Evolutionary conservation across 64 coral and sea anemone genomes (phyloP).

Genomic region (Dendronephthya gigantea): DNA sequence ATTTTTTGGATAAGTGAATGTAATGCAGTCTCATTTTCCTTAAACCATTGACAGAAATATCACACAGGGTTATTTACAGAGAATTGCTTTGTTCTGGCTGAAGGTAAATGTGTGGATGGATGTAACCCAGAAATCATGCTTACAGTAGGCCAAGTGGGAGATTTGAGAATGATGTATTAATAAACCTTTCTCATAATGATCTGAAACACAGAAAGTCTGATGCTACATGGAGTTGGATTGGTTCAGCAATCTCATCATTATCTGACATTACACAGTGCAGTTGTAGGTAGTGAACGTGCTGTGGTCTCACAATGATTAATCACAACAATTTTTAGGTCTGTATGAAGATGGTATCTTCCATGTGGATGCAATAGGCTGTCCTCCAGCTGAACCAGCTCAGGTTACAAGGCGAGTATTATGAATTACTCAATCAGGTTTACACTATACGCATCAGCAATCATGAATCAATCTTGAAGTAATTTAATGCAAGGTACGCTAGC

Average conservation of each 20-base stretch:
- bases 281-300: too few species aligned
- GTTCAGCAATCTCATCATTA: too few species aligned
- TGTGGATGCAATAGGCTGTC: not conserved
- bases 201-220: too few species aligned
- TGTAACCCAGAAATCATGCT: not conserved
- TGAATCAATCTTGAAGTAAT: too few species aligned
- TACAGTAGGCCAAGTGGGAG: too few species aligned
- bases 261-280: too few species aligned
- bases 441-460: not conserved
- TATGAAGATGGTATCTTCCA: not conserved
- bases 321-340: not conserved
- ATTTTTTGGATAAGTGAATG: not conserved
- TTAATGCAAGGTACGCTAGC: not conserved
- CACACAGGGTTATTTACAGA: not conserved
- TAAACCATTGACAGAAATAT: not conserved
- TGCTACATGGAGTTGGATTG: too few species aligned
- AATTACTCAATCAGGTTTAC: not conserved
- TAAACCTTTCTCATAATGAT: too few species aligned
- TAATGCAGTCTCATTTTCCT: not conserved
- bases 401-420: not conserved
- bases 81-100: not conserved
- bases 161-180: too few species aligned
- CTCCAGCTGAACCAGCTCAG: not conserved
- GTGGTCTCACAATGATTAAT: too few species aligned
- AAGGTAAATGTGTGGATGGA: not conserved